These are phyloP conservation scores for Hemicrepidius hirtus DNA, from an alignment of 2,888 invertebrate genomes.

Conservation along the genomic window DNA sequence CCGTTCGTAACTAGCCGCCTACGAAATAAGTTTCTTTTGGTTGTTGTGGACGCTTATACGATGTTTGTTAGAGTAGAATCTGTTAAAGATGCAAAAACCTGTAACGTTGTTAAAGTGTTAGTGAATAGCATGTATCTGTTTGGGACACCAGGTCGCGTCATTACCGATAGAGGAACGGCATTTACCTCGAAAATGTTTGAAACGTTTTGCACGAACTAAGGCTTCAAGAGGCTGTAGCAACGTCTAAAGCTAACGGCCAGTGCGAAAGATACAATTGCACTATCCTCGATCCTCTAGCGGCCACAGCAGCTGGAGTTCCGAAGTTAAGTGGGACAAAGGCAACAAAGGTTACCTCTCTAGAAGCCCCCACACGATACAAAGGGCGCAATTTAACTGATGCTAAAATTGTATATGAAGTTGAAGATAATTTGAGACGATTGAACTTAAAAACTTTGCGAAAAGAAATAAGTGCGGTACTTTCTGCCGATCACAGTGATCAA, in stretches of 20 bases:
- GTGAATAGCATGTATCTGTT: neutral
- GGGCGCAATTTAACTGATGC: neutral
- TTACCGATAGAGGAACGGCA: neutral
- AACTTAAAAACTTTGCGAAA: neutral
- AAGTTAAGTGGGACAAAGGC: neutral
- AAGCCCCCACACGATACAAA: neutral
- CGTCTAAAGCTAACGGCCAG: constrained; percentile 56
- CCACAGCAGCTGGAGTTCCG: neutral
- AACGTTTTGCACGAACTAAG: constrained; percentile 54
- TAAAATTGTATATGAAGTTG: neutral
- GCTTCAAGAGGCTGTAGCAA: constrained; percentile 53
- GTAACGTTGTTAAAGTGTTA: neutral
- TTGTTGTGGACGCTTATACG: constrained; percentile 63
- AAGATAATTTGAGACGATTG: neutral
- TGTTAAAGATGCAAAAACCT: constrained; percentile 1
- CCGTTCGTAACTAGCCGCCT: constrained; percentile 56
- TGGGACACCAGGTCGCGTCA: constrained; percentile 10
- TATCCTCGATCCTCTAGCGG: neutral
- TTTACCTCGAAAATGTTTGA: constrained; percentile 45
- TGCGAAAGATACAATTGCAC: constrained; percentile 27
- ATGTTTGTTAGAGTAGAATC: constrained; percentile 58
- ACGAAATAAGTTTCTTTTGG: constrained; percentile 59
- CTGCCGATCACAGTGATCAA: neutral
- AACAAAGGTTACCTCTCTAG: neutral
- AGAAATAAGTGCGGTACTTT: neutral